A percentile compares a stretch with the other conserved stretches of the same genome.
These are phyloP conservation scores for Keiferia lycopersicella DNA, from an alignment of 2,888 invertebrate genomes.

Conservation along the genomic window DNA sequence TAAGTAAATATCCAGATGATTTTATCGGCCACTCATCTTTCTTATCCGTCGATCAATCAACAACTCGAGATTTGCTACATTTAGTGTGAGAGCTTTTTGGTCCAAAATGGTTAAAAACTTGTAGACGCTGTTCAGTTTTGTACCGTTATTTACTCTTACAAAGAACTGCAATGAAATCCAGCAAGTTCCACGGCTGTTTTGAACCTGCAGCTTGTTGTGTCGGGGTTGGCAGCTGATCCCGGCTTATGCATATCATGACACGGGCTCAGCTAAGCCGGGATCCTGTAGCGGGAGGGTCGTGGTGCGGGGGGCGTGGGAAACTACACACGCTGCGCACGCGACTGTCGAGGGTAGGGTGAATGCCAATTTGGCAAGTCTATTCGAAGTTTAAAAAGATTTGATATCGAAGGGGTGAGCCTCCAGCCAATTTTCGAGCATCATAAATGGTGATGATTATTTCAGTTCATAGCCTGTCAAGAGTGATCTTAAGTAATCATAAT, in stretches of 20 bases:
- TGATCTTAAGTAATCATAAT: no score
- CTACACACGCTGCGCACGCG: conserved; percentile 1
- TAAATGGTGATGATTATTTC: background rate
- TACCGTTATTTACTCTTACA: background rate
- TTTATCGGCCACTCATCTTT: no score
- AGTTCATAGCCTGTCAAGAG: background rate
- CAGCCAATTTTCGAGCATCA: background rate
- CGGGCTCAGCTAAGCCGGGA: background rate
- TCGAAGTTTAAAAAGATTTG: background rate
- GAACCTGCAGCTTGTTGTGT: conserved; percentile 1
- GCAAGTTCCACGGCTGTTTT: background rate
- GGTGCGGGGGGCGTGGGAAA: background rate
- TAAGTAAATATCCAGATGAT: no score
- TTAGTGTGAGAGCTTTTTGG: no score
- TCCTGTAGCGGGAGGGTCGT: background rate
- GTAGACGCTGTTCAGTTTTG: no score
- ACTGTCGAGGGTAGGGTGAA: background rate
- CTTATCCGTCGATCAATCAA: no score
- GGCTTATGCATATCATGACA: conserved; percentile 8
- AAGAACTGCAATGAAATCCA: background rate
- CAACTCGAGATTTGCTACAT: no score
- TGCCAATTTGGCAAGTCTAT: no score
- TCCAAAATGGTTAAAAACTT: no score
- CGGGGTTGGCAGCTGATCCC: conserved; percentile 5
- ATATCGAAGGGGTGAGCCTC: background rate